phyloP scores from a whole-genome alignment of 2,113 vertebrate species.

The Ursus arctos region DNA sequence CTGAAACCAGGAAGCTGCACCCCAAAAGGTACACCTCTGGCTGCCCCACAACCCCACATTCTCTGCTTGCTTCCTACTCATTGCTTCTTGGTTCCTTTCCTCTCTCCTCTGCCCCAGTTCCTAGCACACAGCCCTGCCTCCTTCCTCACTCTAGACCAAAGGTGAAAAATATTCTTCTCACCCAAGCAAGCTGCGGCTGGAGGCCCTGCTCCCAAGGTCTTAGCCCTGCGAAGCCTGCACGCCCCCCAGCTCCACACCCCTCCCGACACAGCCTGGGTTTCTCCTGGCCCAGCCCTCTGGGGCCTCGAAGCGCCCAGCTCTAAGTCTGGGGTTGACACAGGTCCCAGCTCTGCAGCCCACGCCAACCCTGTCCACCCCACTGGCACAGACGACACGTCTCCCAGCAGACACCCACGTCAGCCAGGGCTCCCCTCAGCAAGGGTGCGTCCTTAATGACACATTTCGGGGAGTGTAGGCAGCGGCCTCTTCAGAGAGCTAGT shows the following conservation, averaged over 20 bases:
- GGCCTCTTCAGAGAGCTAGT: conserved; percentile 62
- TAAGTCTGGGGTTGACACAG: background rate
- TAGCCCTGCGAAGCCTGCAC: background rate
- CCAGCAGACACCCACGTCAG: conserved; percentile 60
- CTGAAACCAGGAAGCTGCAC: background rate
- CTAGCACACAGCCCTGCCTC: background rate
- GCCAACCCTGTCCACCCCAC: background rate
- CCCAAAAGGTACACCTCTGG: background rate
- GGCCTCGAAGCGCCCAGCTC: background rate
- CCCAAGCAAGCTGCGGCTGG: background rate
- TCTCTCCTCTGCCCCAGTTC: background rate
- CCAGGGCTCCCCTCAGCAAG: conserved; percentile 46
- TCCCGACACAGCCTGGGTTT: background rate
- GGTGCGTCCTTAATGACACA: conserved; percentile 71
- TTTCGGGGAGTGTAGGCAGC: conserved; percentile 72
- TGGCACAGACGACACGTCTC: conserved; percentile 42
- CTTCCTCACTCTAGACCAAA: conserved; percentile 38
- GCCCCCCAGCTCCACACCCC: background rate
- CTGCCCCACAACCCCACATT: background rate
- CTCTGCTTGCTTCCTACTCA: background rate
- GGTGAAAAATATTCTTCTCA: conserved; percentile 72
- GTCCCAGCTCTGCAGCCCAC: background rate
- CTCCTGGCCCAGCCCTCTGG: background rate
- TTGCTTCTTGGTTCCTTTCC: background rate
- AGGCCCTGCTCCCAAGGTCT: conserved; percentile 2